A percentile compares a stretch with the other conserved stretches of the same genome.
These are phyloP conservation scores for Stigmatopora nigra DNA, from an alignment of 2,113 vertebrate species.

Conservation along the genomic window DNA sequence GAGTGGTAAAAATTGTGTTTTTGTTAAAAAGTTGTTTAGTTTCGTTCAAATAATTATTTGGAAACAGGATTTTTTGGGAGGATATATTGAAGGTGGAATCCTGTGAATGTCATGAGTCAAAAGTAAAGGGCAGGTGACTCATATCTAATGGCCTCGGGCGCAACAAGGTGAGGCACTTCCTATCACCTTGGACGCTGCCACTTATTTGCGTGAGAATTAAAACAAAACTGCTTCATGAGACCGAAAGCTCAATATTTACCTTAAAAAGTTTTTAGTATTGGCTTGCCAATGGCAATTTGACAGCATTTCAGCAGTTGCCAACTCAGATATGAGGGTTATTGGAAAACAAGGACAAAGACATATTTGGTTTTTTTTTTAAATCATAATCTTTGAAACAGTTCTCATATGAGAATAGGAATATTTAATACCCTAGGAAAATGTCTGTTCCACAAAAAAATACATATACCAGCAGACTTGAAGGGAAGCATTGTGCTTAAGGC, in stretches of 20 bases:
- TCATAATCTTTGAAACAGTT: background rate
- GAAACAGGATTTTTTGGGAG: no score
- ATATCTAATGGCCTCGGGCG: conserved; percentile 11
- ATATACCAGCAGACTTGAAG: background rate
- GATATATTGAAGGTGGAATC: no score
- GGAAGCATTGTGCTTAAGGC: background rate
- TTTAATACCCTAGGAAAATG: background rate
- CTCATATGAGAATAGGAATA: background rate
- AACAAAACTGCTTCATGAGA: background rate
- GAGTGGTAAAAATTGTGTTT: background rate
- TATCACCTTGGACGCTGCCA: conserved; percentile 12
- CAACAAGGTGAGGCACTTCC: conserved; percentile 23
- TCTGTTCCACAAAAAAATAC: background rate
- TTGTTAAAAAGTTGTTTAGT: background rate
- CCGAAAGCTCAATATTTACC: background rate
- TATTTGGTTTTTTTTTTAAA: background rate
- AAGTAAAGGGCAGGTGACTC: conserved; percentile 29
- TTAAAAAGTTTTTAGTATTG: background rate
- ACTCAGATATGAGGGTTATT: background rate
- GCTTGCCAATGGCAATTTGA: background rate
- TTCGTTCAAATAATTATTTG: no score
- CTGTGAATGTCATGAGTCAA: background rate
- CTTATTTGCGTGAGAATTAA: background rate
- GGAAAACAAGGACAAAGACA: background rate
- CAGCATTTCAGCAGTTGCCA: background rate